These are phyloP conservation scores for Pachyseris speciosa DNA, from an alignment of 64 coral and sea anemone genomes.

Conservation along the genomic window DNA sequence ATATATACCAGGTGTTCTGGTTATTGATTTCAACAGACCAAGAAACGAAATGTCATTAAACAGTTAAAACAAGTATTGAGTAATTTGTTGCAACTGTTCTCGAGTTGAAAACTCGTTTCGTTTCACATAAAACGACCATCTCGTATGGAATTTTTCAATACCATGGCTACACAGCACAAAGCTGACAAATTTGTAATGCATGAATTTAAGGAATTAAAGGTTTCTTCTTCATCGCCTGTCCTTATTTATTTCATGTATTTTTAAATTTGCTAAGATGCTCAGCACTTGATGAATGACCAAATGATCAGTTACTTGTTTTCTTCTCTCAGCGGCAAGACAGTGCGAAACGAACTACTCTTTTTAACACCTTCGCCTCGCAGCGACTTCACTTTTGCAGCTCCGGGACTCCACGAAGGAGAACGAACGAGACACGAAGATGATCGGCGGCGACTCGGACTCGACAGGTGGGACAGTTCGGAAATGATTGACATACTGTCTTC, in stretches of 20 bases:
- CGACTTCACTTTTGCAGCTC: conserved; percentile 5
- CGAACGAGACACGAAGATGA: conserved; percentile 49
- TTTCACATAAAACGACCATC: no score
- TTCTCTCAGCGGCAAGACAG: neutral
- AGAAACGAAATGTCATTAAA: no score
- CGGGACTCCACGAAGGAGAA: conserved; percentile 74
- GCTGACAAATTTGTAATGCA: no score
- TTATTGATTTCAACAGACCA: no score
- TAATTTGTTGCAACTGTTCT: neutral
- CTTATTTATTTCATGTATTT: no score
- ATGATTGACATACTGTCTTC: conserved; percentile 36
- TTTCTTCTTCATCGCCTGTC: neutral
- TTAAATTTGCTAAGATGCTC: no score
- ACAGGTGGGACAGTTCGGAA: conserved; percentile 49
- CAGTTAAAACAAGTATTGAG: no score
- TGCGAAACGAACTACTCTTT: conserved; percentile 37
- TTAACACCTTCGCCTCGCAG: neutral
- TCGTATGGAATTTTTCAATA: no score
- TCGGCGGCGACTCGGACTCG: conserved; percentile 56
- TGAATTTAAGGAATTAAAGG: neutral
- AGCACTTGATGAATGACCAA: neutral
- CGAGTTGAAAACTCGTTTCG: no score
- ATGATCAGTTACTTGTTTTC: conserved; percentile 17
- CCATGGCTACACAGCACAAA: no score
- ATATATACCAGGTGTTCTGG: no score